phyloP scores from a whole-genome alignment of 1,140 invertebrate genomes.

The Centruroides vittatus region DNA sequence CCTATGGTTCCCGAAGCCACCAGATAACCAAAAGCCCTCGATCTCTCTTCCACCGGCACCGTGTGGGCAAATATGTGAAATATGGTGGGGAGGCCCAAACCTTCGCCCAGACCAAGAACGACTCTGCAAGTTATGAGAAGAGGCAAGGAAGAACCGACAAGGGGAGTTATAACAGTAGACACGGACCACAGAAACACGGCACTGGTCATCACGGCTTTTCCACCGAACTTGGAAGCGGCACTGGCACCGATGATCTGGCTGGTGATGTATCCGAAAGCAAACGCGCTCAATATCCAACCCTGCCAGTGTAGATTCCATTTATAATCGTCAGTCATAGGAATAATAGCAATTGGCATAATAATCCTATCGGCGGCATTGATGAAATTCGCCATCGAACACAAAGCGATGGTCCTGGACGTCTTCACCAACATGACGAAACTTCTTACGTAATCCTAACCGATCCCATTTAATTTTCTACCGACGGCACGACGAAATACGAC shows the following conservation, averaged over 20 bases:
- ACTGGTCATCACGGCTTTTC: slow-evolving; percentile 50
- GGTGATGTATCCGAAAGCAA: slow-evolving; percentile 63
- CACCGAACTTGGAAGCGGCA: slow-evolving; percentile 53
- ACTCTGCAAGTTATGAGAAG: slow-evolving; percentile 48
- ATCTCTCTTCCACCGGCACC: slow-evolving; percentile 56
- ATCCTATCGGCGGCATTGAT: slow-evolving; percentile 65
- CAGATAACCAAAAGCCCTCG: slow-evolving; percentile 58
- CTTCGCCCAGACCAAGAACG: slow-evolving; percentile 56
- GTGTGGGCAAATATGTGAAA: slow-evolving; percentile 63
- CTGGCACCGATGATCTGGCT: slow-evolving; percentile 58
- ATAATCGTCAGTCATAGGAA: slow-evolving; percentile 57
- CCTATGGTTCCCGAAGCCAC: slow-evolving; percentile 58
- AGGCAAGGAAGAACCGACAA: slow-evolving; percentile 47
- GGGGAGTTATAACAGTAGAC: slow-evolving; percentile 54
- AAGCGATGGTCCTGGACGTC: slow-evolving; percentile 41
- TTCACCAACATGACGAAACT: slow-evolving; percentile 19
- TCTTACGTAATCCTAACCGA: background rate
- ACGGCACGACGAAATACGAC: too few relatives aligned
- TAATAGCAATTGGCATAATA: slow-evolving; percentile 65
- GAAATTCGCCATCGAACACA: slow-evolving; percentile 61
- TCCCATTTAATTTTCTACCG: too few relatives aligned
- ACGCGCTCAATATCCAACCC: slow-evolving; percentile 63
- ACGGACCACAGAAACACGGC: slow-evolving; percentile 62
- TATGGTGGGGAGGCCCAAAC: slow-evolving; percentile 59
- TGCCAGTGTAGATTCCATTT: slow-evolving; percentile 57